These are phyloP conservation scores for Cardiocondyla obscurior DNA, from an alignment of 1,140 invertebrate species.

Conservation along the genomic window DNA sequence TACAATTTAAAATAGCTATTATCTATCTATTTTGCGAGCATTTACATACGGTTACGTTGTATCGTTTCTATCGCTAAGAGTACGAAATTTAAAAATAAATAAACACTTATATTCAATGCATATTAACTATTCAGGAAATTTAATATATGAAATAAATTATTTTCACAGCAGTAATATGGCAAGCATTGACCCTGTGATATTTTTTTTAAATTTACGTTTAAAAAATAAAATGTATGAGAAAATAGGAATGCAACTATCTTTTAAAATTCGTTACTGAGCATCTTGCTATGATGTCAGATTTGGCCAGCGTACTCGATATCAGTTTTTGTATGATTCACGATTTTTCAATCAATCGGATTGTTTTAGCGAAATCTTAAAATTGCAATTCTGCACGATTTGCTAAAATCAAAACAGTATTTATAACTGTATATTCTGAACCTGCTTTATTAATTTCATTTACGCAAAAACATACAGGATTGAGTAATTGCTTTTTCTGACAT, in stretches of 20 bases:
- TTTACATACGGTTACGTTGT: not conserved
- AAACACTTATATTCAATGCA: slow-evolving; percentile 32
- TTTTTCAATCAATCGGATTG: not conserved
- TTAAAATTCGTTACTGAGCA: not conserved
- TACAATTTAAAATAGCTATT: slow-evolving; percentile 16
- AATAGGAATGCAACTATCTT: not conserved
- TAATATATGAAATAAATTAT: slow-evolving; percentile 11
- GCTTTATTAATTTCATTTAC: not conserved
- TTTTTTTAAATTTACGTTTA: slow-evolving; percentile 9
- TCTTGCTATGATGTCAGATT: not conserved
- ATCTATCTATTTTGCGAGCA: not conserved
- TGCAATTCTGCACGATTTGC: not conserved
- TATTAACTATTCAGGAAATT: slow-evolving; percentile 13
- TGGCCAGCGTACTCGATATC: not conserved
- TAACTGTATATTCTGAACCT: not conserved
- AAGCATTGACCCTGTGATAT: not conserved
- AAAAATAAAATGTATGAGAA: slow-evolving; percentile 29
- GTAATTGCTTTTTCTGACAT: not conserved
- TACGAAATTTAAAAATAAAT: not conserved
- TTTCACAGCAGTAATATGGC: not conserved
- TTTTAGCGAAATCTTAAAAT: not conserved
- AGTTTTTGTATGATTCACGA: not conserved
- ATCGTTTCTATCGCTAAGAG: not conserved
- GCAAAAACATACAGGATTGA: not conserved
- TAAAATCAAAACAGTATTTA: not conserved